These are phyloP conservation scores for Stigmatopora nigra DNA, from an alignment of 2,113 vertebrate species.

Conservation along the genomic window DNA sequence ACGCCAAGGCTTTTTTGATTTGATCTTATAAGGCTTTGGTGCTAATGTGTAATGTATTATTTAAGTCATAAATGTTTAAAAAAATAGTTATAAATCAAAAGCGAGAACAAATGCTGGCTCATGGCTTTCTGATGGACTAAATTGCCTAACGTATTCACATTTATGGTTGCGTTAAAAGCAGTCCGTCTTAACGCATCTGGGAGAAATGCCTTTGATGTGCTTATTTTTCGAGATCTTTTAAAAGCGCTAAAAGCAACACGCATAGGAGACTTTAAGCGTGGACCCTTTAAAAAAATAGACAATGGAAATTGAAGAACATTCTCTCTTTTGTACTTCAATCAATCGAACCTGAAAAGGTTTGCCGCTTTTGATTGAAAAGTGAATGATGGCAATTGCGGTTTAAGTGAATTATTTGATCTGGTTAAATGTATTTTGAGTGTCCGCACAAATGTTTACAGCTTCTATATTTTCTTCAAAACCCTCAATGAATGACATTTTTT, in stretches of 20 bases:
- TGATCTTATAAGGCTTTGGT: constrained; percentile 64
- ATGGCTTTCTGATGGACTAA: constrained; percentile 70
- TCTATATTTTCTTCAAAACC: constrained; percentile 1
- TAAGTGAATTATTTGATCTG: constrained; percentile 31
- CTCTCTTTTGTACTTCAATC: constrained; percentile 37
- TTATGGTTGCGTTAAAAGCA: constrained; percentile 61
- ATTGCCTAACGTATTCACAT: constrained; percentile 63
- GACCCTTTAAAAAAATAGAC: constrained; percentile 4
- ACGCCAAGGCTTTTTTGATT: constrained; percentile 54
- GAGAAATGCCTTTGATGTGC: constrained; percentile 55
- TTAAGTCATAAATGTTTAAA: constrained; percentile 74
- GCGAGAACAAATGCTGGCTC: constrained; percentile 70
- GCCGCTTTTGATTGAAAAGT: constrained; percentile 17
- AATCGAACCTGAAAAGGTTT: constrained; percentile 8
- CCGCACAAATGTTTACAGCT: constrained; percentile 16
- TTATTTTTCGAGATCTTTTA: constrained; percentile 48
- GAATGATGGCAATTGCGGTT: background rate
- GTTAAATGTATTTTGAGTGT: constrained; percentile 13
- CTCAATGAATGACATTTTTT: too few species aligned
- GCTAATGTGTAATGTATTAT: constrained; percentile 74
- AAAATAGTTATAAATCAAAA: background rate
- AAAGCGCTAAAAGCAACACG: constrained; percentile 35
- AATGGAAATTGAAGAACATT: constrained; percentile 13
- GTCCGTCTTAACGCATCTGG: constrained; percentile 53
- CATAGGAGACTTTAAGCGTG: constrained; percentile 27